Evolutionary conservation across 2,113 vertebrate species (phyloP), one percentile per base, ranked within the genome.

Genomic region (Conger conger): DNA sequence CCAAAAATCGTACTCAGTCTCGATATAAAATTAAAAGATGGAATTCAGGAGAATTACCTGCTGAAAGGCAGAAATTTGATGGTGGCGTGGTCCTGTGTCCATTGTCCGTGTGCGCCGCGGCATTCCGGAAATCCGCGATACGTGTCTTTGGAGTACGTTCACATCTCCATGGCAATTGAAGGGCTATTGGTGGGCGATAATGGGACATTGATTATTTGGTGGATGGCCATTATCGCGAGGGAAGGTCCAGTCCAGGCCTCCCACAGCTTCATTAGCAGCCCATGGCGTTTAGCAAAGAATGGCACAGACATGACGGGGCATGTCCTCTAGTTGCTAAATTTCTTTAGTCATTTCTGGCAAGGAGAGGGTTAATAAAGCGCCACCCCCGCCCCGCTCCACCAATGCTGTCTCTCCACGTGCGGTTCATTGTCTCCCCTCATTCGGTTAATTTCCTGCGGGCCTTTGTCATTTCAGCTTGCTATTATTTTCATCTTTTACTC

Each of bases 281-380:
- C 20, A 17, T 20, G 54, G 33, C 30, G 81, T 30, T 79, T 76
- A 20, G 57, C 36, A 33, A 76, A 68, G 35, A 35, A 8, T 87
- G 35, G 68, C 42, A 57, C 15, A 77, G 82, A 86, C 89, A 90
- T 88, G 90, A 91, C 85, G 54, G 80, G 87, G 76, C 89, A 91
- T 91, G 90, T 88, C 83, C 83, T 83, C 57, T 4, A 38, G 37
- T 76, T 79, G 53, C 40, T 4, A 60, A 42, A 50, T 35, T 36
- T 42, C 37, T 37, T 37, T 78, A 76, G 27, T 42, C 20, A 79
- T 84, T n/a, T 83, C 63, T 23, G 80, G 87, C 80, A 18, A n/a
- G 30, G 54, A 54, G 37, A 1, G 73, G 86, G 87, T 88, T 87
- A 87, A 88, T 33, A 7, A 80, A 63, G 36, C 50, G 23, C 83